These are phyloP conservation scores for Protophormia terraenovae DNA, from an alignment of 2,888 invertebrate species.

Conservation along the genomic window DNA sequence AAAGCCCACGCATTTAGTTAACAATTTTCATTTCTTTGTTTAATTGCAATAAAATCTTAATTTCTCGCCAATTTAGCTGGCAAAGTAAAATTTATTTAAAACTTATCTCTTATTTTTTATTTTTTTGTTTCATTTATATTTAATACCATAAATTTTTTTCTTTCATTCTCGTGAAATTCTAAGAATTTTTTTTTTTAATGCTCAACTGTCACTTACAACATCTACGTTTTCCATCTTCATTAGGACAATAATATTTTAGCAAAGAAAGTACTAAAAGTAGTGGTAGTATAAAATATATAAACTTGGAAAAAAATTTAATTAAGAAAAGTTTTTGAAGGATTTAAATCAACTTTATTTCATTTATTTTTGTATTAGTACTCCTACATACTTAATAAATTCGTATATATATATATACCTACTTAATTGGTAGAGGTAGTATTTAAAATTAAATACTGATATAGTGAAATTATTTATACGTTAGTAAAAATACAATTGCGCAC, in stretches of 20 bases:
- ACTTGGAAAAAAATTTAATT: slow-evolving; percentile 33
- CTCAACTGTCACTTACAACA: slow-evolving; percentile 11
- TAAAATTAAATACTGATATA: too few relatives aligned
- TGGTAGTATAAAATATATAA: background rate
- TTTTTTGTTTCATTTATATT: background rate
- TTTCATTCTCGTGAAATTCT: background rate
- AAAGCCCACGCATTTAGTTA: background rate
- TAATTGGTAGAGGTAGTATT: background rate
- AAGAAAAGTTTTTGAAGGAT: slow-evolving; percentile 41
- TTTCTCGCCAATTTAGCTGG: background rate
- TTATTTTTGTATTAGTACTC: too few relatives aligned
- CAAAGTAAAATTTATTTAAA: background rate
- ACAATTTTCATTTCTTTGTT: background rate
- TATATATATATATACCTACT: background rate
- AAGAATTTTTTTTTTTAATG: background rate
- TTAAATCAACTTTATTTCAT: slow-evolving; percentile 28
- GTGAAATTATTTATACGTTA: too few relatives aligned
- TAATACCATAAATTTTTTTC: background rate
- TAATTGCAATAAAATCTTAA: background rate
- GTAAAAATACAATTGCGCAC: too few relatives aligned
- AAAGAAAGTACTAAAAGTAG: background rate
- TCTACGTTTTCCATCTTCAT: background rate
- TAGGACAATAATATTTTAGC: slow-evolving; percentile 1
- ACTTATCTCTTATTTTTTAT: background rate
- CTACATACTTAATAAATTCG: too few relatives aligned